A percentile compares a stretch with the other conserved stretches of the same genome.
Evolutionary conservation across 2,888 invertebrate genomes (phyloP).

Genomic region (Creontiades dilutus): DNA sequence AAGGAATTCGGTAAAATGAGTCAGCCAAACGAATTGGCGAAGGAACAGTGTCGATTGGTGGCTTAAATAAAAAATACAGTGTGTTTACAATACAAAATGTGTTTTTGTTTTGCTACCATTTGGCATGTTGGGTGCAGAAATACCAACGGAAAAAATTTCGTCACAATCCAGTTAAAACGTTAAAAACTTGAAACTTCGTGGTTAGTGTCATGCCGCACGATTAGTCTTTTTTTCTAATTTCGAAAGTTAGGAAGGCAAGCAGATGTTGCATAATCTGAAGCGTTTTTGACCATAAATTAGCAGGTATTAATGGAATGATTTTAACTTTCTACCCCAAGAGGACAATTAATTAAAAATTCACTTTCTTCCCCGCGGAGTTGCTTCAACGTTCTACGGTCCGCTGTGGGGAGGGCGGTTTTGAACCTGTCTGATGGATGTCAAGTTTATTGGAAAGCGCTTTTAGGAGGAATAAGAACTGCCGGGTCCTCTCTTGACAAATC

Average conservation of each 20-base stretch:
- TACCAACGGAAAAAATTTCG: too few species aligned
- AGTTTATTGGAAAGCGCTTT: constrained; percentile 25
- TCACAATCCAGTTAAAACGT: too few species aligned
- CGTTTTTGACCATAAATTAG: background rate
- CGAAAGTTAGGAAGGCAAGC: constrained; percentile 1
- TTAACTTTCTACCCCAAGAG: constrained; percentile 40
- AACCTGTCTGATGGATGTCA: constrained; percentile 7
- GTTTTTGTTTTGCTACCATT: too few species aligned
- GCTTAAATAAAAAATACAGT: too few species aligned
- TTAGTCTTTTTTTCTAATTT: background rate
- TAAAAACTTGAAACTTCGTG: too few species aligned
- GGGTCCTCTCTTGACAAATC: background rate
- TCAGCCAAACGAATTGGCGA: too few species aligned
- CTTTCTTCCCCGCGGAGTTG: constrained; percentile 38
- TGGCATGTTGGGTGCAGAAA: too few species aligned
- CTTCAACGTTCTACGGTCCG: background rate
- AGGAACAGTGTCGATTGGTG: too few species aligned
- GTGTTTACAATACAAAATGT: too few species aligned
- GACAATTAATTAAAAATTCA: constrained; percentile 55
- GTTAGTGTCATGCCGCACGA: too few species aligned
- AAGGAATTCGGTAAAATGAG: too few species aligned
- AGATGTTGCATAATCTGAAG: background rate
- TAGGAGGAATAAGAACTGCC: background rate
- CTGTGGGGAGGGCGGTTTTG: background rate
- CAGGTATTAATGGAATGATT: constrained; percentile 35